phyloP scores from a whole-genome alignment of 2,888 invertebrate genomes.

The Leucozona laternaria region DNA sequence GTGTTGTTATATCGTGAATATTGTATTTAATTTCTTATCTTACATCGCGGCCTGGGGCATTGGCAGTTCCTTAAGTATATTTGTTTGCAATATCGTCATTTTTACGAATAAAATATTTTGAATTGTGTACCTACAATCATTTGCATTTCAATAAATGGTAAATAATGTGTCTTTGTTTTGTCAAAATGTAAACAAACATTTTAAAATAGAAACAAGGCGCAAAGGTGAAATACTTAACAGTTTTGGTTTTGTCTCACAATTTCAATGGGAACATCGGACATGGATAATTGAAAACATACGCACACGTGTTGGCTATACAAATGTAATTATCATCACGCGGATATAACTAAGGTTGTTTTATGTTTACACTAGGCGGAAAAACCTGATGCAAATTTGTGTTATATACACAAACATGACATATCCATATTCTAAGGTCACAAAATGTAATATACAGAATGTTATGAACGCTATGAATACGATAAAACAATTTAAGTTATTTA shows the following conservation, averaged over 20 bases:
- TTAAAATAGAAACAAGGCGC: neutral
- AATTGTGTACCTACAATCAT: neutral
- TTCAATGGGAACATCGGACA: neutral
- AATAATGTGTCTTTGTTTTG: neutral
- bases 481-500: no score
- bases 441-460: no score
- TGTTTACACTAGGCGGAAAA: no score
- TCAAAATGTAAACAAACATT: neutral
- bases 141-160: constrained; percentile 28
- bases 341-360: no score
- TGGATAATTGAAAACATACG: neutral
- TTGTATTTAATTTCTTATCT: constrained; percentile 14
- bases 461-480: no score
- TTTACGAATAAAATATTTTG: neutral
- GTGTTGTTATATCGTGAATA: constrained; percentile 37
- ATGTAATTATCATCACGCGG: no score
- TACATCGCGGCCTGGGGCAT: neutral
- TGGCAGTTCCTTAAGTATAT: neutral
- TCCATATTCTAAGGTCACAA: no score
- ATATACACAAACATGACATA: no score
- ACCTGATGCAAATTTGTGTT: no score
- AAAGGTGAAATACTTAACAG: constrained; percentile 1
- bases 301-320: no score
- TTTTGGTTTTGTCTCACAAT: neutral
- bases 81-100: constrained; percentile 3